Conservation (phyloP, 2,797 vertebrate species). For the Chrosomus eos region DNA sequence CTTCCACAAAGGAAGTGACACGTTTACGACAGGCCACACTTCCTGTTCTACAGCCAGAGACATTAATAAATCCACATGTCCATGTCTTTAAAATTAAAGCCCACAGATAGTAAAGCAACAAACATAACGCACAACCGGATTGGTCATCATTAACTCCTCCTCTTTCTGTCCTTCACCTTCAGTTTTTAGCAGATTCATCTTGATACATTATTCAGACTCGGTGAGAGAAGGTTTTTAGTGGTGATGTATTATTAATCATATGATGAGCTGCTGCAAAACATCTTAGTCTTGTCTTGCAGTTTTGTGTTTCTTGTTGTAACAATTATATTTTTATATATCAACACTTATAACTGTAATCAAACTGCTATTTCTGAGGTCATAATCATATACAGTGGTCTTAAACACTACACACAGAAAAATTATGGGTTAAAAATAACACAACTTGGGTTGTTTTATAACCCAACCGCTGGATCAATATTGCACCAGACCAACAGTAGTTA, state of each 20-base stretch:
- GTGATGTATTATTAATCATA: conserved; percentile 51
- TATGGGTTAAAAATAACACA: too few relatives aligned
- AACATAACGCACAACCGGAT: neutral
- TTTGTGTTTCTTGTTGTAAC: neutral
- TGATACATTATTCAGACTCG: conserved; percentile 55
- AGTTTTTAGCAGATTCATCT: conserved; percentile 36
- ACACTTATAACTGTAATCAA: neutral
- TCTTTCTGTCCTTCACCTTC: conserved; percentile 8
- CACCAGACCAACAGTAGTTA: too few relatives aligned
- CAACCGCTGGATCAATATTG: too few relatives aligned
- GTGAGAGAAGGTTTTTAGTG: conserved; percentile 18
- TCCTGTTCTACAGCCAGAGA: conserved; percentile 5
- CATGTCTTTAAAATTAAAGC: too few relatives aligned
- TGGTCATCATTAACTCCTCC: neutral
- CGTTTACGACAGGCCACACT: neutral
- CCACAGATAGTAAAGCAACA: too few relatives aligned
- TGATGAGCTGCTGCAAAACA: neutral
- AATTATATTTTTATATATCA: neutral
- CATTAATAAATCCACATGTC: neutral
- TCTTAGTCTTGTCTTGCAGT: neutral
- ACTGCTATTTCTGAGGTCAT: neutral
- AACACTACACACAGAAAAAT: too few relatives aligned
- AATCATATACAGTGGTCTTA: neutral
- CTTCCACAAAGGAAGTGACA: conserved; percentile 10
- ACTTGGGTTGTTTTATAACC: too few relatives aligned